Evolutionary conservation across 35 echinoderm and acorn worm genomes (phyloP).

Genomic region (Apostichopus japonicus): DNA sequence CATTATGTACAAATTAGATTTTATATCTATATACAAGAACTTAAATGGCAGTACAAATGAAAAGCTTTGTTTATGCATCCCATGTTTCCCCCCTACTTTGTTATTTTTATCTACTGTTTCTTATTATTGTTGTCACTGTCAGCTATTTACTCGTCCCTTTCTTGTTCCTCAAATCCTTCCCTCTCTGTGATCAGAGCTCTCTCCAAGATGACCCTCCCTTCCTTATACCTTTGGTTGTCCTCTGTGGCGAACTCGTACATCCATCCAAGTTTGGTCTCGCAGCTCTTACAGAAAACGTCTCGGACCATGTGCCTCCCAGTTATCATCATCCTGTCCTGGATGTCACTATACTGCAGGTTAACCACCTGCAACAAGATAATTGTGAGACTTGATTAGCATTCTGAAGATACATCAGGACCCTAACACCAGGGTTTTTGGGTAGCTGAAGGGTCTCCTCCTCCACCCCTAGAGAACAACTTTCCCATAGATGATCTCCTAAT

Average conservation of each 20-base stretch:
- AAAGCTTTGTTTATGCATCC: no score
- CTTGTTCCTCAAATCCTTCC: conserved; percentile 92
- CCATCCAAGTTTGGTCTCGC: conserved; percentile 96
- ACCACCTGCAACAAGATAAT: conserved; percentile 58
- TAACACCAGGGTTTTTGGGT: no score
- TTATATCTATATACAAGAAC: no score
- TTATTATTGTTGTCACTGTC: no score
- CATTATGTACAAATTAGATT: no score
- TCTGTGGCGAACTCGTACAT: conserved; percentile 99
- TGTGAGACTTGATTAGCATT: background rate
- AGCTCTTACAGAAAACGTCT: conserved; percentile 98
- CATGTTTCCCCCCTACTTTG: no score
- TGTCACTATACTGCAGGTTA: conserved; percentile 93
- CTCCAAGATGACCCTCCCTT: conserved; percentile 90
- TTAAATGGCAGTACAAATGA: no score
- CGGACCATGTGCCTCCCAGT: conserved; percentile 98
- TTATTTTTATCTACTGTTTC: no score
- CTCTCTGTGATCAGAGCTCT: conserved; percentile 95
- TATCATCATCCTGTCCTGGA: conserved; percentile 98
- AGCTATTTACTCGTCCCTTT: conserved; percentile 23
- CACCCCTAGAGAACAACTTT: no score
- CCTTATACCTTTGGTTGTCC: conserved; percentile 98
- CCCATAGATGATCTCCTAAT: no score
- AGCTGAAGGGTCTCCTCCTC: no score
- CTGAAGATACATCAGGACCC: no score